Base-by-base conservation (phyloP, 2,113 vertebrate species). In the Pavo muticus region DNA sequence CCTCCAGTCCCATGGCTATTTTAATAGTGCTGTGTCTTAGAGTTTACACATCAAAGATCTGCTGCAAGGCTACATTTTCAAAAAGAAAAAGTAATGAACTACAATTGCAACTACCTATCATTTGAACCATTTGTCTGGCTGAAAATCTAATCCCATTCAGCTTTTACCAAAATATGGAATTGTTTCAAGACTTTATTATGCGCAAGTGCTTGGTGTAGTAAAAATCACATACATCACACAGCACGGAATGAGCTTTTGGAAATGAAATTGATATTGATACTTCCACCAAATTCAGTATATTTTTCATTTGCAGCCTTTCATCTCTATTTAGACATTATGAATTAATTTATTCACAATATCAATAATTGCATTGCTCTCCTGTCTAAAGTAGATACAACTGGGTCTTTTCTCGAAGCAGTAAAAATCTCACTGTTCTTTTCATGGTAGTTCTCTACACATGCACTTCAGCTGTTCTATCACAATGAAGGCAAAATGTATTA, bases 31-130 rank as follows among this genome's bases (percentile, higher is more conserved):
- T 75, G 14, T 81, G 73, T 87, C 70, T 92, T 19, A 24, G 44
- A 96, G 76, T 94, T 94, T 88, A 90, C 52, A 92, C 86, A 93
- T 95, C 89, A 97, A 96, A 94, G 78, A 82, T 92, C 54, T 87
- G 94, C 93, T 89, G 71, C 37, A 82, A 78, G 77, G 63, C n/a
- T 79, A 70, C 45, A 76, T 89, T 89, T 93, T 84, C n/a, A 87
- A 89, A 92, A 89, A 13, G 23, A 15, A 90, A 94, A 93, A 79
- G 40, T 90, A 94, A 84, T 48, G 10, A 88, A 91, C 61, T 72
- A 69, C 44, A 59, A 93, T 60, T 91, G 20, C 59, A 91, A 65
- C 40, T 65, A 89, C 40, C 78, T 87, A 79, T 32, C 70, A 18
- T 87, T 81, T 52, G 40, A 29, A 84, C 23, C 35, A 59, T 87